Conservation (phyloP, 2,888 invertebrate species). For the Parelbella ahira region DNA sequence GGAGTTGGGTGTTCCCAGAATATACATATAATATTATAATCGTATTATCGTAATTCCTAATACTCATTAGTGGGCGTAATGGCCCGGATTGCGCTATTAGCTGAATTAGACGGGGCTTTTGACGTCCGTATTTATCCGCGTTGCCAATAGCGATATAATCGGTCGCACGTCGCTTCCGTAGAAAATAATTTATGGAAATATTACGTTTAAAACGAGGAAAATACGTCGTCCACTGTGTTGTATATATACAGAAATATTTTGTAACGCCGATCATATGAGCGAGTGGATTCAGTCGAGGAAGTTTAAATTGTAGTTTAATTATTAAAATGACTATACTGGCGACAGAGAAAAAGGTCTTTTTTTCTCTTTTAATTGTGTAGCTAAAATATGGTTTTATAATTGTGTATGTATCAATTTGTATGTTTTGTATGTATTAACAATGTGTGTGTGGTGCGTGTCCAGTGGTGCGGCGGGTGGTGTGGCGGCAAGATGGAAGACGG, state of each 20-base stretch:
- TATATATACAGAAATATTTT: conserved; percentile 4
- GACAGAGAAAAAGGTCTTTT: conserved; percentile 3
- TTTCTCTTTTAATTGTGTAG: too few relatives aligned
- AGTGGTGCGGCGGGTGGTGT: conserved; percentile 74
- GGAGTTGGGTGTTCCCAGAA: too few relatives aligned
- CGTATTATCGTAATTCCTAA: background rate
- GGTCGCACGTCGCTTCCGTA: conserved; percentile 1
- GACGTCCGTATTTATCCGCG: conserved; percentile 4
- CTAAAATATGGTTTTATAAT: too few relatives aligned
- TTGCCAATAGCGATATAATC: conserved; percentile 1
- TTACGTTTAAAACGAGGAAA: conserved; percentile 10
- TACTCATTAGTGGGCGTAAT: background rate
- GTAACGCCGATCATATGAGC: background rate
- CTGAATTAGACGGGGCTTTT: conserved; percentile 9
- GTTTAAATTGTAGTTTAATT: background rate
- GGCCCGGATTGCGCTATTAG: conserved; percentile 1
- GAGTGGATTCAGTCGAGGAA: background rate
- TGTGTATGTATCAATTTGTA: too few relatives aligned
- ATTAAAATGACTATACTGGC: conserved; percentile 16
- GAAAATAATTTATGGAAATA: conserved; percentile 9
- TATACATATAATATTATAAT: too few relatives aligned
- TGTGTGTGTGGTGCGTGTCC: conserved; percentile 31
- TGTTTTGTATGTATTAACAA: too few relatives aligned
- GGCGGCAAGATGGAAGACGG: conserved; percentile 86
- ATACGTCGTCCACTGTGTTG: background rate